Percentiles rank a stretch among this genome's conserved stretches.
These are phyloP conservation scores for Hydractinia symbiolongicarpus DNA, from an alignment of 30 jellyfish, hydroid and myxozoan genomes.

Conservation along the genomic window DNA sequence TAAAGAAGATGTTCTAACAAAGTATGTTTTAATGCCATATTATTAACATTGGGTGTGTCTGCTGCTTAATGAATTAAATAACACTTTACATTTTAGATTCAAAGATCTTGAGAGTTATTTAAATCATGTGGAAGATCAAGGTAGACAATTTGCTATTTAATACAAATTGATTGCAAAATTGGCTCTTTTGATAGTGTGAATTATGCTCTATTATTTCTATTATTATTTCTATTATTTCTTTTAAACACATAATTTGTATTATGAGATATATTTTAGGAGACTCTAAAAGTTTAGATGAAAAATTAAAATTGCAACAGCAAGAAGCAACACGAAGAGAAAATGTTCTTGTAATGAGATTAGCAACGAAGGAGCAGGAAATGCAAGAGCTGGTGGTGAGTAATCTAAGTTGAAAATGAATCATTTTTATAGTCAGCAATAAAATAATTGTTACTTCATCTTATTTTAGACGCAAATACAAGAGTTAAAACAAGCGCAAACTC, in stretches of 20 bases:
- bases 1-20: neutral
- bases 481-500: constrained; percentile 89
- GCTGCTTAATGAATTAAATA: no score
- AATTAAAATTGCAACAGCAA: constrained; percentile 81
- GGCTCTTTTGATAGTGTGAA: no score
- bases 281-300: constrained; percentile 42
- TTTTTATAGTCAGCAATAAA: neutral
- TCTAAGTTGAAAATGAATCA: neutral
- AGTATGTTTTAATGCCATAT: neutral
- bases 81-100: no score
- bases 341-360: constrained; percentile 94
- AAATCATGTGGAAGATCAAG: no score
- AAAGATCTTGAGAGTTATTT: no score
- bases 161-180: no score
- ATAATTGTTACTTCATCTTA: neutral
- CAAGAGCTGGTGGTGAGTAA: constrained; percentile 53
- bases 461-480: constrained; percentile 85
- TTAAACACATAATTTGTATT: no score
- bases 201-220: no score
- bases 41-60: neutral
- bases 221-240: no score
- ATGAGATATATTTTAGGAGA: neutral
- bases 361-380: constrained; percentile 97
- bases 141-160: no score
- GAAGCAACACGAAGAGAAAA: constrained; percentile 95